phyloP scores from a whole-genome alignment of 1,140 invertebrate species.

The Oscheius sp. region DNA sequence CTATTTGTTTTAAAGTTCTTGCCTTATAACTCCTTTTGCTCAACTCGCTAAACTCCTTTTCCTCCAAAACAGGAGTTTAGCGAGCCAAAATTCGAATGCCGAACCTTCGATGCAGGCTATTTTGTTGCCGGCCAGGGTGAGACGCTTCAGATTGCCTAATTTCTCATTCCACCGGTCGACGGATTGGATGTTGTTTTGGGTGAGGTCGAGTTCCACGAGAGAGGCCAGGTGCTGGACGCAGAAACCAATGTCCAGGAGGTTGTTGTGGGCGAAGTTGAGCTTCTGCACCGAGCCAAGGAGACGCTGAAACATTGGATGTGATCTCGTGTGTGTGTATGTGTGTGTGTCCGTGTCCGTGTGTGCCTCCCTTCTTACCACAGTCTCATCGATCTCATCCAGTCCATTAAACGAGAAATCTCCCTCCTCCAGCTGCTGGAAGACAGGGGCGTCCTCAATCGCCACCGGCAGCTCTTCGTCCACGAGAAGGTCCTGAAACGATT shows the following conservation, averaged over 20 bases:
- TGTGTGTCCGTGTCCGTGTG: too few species aligned
- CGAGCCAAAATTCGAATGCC: constrained; percentile 5
- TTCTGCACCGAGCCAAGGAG: constrained; percentile 74
- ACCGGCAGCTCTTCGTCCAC: constrained; percentile 59
- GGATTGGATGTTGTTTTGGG: constrained; percentile 71
- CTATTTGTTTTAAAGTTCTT: constrained; percentile 45
- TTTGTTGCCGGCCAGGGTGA: constrained; percentile 83
- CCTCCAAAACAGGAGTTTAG: constrained; percentile 40
- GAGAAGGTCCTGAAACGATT: constrained; percentile 29
- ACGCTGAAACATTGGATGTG: constrained; percentile 65
- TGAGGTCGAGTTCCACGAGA: constrained; percentile 74
- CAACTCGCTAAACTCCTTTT: too few species aligned
- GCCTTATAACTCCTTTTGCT: too few species aligned
- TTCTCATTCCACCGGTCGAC: constrained; percentile 77
- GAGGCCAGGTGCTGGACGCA: constrained; percentile 76
- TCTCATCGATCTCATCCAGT: constrained; percentile 75
- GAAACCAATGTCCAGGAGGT: constrained; percentile 70
- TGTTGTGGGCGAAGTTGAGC: constrained; percentile 74
- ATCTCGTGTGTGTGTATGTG: too few species aligned
- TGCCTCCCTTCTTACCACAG: too few species aligned
- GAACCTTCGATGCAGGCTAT: constrained; percentile 71
- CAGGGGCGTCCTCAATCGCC: constrained; percentile 42
- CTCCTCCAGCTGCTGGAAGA: constrained; percentile 70
- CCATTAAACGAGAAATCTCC: constrained; percentile 78
- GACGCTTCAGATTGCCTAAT: constrained; percentile 79